Conservation (phyloP, 2,888 invertebrate species). For the Xanthorhoe designata region DNA sequence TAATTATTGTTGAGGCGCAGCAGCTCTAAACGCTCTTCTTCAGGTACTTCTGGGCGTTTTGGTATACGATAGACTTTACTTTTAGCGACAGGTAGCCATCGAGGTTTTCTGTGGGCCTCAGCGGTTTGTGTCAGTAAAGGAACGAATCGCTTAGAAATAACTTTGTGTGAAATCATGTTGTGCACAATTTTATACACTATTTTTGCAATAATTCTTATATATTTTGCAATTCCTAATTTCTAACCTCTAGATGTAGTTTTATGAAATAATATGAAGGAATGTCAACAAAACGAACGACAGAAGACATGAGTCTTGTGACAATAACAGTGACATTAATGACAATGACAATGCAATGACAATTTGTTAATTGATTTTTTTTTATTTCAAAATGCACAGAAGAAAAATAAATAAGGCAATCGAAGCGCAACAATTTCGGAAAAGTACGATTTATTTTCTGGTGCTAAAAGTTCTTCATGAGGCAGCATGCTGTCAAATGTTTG, state of each 20-base stretch:
- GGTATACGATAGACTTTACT: slow-evolving; percentile 91
- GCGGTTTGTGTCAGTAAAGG: slow-evolving; percentile 70
- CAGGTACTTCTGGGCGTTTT: slow-evolving; percentile 82
- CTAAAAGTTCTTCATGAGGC: too few relatives aligned
- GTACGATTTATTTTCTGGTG: too few relatives aligned
- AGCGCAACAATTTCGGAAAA: too few relatives aligned
- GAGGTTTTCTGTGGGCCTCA: slow-evolving; percentile 88
- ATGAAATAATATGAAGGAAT: background rate
- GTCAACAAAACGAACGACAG: background rate
- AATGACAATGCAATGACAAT: too few relatives aligned
- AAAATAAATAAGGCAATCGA: too few relatives aligned
- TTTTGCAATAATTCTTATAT: background rate
- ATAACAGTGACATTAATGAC: too few relatives aligned
- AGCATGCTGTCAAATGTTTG: too few relatives aligned
- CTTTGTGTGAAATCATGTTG: slow-evolving; percentile 56
- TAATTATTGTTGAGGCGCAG: slow-evolving; percentile 89
- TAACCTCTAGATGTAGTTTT: background rate
- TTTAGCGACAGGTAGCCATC: slow-evolving; percentile 92
- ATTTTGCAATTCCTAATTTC: background rate
- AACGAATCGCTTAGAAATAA: slow-evolving; percentile 63
- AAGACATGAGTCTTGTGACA: too few relatives aligned
- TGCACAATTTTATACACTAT: background rate
- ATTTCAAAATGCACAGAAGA: too few relatives aligned
- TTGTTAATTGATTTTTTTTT: too few relatives aligned
- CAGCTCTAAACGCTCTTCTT: slow-evolving; percentile 88